Evolutionary conservation across 2,888 invertebrate species (phyloP).

Genomic region (Pristionchus exspectatus): DNA sequence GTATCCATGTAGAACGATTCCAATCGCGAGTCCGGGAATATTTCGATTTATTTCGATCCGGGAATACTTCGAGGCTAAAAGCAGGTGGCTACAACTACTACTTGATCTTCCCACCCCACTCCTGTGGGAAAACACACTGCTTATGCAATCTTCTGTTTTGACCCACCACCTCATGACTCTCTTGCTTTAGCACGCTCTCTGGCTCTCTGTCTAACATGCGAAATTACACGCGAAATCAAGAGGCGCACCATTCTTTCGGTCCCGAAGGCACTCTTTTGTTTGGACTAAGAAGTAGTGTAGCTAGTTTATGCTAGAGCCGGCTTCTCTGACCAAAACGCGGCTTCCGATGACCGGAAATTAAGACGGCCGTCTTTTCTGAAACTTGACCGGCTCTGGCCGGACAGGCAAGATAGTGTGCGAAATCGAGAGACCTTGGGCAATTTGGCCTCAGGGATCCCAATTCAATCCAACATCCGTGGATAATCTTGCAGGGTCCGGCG

Average conservation of each 20-base stretch:
- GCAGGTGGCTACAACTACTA: too few species aligned
- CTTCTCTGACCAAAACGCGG: constrained; percentile 18
- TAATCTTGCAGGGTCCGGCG: background rate
- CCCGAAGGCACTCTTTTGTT: constrained; percentile 6
- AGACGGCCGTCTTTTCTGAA: background rate
- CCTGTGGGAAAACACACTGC: background rate
- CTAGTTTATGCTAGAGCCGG: background rate
- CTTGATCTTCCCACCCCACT: too few species aligned
- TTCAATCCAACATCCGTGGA: constrained; percentile 6
- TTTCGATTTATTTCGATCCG: background rate
- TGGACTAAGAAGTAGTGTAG: background rate
- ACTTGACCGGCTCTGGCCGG: background rate
- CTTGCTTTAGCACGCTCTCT: constrained; percentile 24
- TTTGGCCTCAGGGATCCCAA: background rate
- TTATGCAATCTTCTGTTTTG: background rate
- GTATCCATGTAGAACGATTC: too few species aligned
- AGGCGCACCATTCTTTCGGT: background rate
- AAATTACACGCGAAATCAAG: too few species aligned
- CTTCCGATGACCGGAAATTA: constrained; percentile 17
- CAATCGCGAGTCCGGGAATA: background rate
- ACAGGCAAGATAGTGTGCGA: background rate
- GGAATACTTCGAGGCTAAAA: background rate
- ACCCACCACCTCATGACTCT: background rate
- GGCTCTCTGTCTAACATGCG: background rate
- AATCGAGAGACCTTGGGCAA: background rate